Conservation (phyloP, 1,140 invertebrate species). For the Phenacoccus solenopsis region DNA sequence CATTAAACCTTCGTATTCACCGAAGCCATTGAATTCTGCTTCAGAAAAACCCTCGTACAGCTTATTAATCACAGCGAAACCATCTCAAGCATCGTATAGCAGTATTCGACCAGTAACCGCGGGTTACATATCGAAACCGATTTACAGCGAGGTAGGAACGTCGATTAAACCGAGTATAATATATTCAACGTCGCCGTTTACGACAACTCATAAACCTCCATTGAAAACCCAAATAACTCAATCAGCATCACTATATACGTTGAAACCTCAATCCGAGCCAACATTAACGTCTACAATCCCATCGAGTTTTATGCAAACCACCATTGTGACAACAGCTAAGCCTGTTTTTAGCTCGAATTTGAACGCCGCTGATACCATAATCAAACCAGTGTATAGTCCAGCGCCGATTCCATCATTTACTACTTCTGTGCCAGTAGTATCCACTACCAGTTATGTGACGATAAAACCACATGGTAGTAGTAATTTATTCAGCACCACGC, state of each 20-base stretch:
- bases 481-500: slow-evolving; percentile 6
- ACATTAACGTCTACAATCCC: not conserved
- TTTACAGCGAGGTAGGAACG: not conserved
- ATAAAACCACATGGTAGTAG: not conserved
- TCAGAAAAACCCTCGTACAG: not conserved
- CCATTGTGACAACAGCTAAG: slow-evolving; percentile 14
- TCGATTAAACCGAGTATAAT: not conserved
- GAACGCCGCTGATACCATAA: not conserved
- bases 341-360: slow-evolving; percentile 17
- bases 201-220: not conserved
- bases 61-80: not conserved
- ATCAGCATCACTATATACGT: not conserved
- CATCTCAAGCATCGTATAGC: not conserved
- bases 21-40: not conserved
- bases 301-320: not conserved
- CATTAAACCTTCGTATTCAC: not conserved
- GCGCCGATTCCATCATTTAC: slow-evolving; percentile 5
- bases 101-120: not conserved
- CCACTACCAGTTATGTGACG: not conserved
- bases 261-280: not conserved
- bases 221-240: not conserved
- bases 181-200: not conserved
- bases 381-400: not conserved
- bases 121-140: not conserved
- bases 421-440: not conserved